Base-by-base conservation (phyloP, 2,797 vertebrate species). In the Pempheris klunzingeri region DNA sequence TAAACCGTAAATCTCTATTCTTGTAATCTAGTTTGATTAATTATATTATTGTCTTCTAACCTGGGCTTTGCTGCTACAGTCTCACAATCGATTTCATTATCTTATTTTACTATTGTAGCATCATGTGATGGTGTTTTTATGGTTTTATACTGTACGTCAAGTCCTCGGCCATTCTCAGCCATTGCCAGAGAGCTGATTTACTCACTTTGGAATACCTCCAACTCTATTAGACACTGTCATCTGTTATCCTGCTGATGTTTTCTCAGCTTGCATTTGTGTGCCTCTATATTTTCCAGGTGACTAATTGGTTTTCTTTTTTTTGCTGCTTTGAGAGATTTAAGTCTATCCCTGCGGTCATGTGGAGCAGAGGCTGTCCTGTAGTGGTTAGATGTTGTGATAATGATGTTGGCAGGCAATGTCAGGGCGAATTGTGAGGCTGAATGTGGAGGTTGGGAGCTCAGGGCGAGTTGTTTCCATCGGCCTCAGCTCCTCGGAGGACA, bases 171-270 rank as follows among this genome's bases (percentile, higher is more conserved):
- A 20, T 57, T 36, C 0, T 1, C 7, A 46, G 18, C 13, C 7
- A 8, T 18, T 17, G 15, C 38, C 61, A 55, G 41, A 69, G 64
- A n/a, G 38, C 3, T 32, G 10, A 53, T 61, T 17, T 32, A 17
- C 49, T 66, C 28, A 20, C 28, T 2, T 61, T 78, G 82, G 71
- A 78, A 53, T 22, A 24, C 46, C n/a, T 62, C 77, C 74, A 83
- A n/a, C 58, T 55, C 44, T 49, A 50, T 71, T 47, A 60, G 52
- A 34, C 32, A 6, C 24, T 46, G 12, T 69, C 63, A 65, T 67
- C 74, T 53, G 64, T 79, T 61, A 44, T 69, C 63, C 52, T 34
- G 55, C 44, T 58, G 55, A 62, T 83, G 53, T 74, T 87, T 73
- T 76, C 70, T 69, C 46, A 28, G 76, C n/a, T 70, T 73, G 30